phyloP scores from a whole-genome alignment of 2,113 vertebrate species.

The Erythrocercus mccallii region DNA sequence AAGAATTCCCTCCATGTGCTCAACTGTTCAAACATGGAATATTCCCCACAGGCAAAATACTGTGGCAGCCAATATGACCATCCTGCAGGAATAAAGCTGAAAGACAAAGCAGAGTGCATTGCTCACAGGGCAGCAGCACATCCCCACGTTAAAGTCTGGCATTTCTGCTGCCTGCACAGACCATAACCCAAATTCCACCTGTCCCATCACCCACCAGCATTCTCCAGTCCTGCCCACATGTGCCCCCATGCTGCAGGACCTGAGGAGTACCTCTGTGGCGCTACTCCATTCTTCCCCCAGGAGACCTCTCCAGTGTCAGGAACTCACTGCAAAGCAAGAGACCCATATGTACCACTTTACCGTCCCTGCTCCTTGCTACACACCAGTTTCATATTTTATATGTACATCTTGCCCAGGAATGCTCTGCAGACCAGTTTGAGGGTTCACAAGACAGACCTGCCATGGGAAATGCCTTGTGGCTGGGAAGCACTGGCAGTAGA shows the following conservation, averaged over 20 bases:
- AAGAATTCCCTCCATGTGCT: neutral
- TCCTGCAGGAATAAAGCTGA: neutral
- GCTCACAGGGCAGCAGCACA: neutral
- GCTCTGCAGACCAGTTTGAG: neutral
- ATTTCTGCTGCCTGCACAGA: neutral
- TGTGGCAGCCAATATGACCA: neutral
- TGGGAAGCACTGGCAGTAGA: neutral
- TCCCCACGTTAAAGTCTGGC: neutral
- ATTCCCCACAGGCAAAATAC: neutral
- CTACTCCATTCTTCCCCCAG: neutral
- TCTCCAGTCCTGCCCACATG: neutral
- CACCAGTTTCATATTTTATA: neutral
- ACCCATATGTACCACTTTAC: neutral
- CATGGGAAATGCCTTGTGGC: neutral
- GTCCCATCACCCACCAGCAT: fast-evolving
- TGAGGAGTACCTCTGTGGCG: neutral
- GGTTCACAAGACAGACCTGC: neutral
- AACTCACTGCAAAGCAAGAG: neutral
- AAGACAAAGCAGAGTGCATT: neutral
- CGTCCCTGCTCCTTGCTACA: neutral
- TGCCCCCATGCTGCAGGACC: neutral
- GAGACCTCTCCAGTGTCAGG: neutral
- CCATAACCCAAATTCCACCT: neutral
- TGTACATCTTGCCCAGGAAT: neutral
- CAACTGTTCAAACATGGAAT: neutral